Conservation (phyloP, 2,797 vertebrate species). For the Halcyon badia region DNA sequence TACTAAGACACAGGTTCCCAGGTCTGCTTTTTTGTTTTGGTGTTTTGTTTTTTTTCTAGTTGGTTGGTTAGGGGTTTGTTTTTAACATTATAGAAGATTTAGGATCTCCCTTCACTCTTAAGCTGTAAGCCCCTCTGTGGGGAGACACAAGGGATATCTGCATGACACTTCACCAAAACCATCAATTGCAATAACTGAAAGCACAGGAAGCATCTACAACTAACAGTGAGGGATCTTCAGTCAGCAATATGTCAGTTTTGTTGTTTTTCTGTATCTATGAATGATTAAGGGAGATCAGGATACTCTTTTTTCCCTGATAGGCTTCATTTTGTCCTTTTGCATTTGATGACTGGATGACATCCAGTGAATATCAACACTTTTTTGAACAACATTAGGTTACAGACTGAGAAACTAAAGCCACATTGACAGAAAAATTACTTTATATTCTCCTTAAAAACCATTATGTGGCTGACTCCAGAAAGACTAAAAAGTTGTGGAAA, state of each 20-base stretch:
- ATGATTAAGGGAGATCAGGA: constrained; percentile 28
- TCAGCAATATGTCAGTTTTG: constrained; percentile 3
- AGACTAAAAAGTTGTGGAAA: neutral
- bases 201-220: neutral
- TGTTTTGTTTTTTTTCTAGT: neutral
- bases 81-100: neutral
- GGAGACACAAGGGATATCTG: neutral
- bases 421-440: neutral
- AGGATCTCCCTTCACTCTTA: neutral
- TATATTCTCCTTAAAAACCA: neutral
- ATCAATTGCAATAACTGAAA: neutral
- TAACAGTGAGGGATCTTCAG: neutral
- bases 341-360: constrained; percentile 1
- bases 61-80: neutral
- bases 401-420: neutral
- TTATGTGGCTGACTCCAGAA: neutral
- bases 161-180: neutral
- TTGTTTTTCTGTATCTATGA: constrained; percentile 21
- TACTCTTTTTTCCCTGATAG: neutral
- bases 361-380: neutral
- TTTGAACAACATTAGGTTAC: neutral
- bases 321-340: neutral
- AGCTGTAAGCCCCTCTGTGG: neutral
- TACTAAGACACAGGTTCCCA: neutral
- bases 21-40: neutral